Percentiles rank a stretch among this genome's conserved stretches.
Evolutionary conservation across 2,797 vertebrate genomes (phyloP).

Genomic region (Falco rusticolus): DNA sequence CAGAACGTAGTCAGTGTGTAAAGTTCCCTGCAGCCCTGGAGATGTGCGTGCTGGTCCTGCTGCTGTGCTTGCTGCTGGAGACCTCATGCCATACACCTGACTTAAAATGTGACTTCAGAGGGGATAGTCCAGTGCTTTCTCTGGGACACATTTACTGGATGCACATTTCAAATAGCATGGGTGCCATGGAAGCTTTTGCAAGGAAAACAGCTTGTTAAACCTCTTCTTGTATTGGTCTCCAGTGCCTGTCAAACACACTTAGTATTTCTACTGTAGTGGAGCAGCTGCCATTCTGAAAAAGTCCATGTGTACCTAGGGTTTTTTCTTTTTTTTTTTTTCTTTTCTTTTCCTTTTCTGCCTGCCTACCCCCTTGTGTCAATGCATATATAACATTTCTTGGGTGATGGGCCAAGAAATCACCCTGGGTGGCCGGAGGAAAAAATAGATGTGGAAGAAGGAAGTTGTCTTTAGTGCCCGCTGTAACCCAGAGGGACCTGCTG

Average conservation of each 20-base stretch:
- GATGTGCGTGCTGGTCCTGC: not conserved
- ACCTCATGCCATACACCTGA: slow-evolving; percentile 8
- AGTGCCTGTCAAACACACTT: not conserved
- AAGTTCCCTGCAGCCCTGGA: not conserved
- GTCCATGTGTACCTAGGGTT: not conserved
- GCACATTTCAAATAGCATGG: not conserved
- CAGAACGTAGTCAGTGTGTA: not conserved
- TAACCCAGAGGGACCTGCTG: not conserved
- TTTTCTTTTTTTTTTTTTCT: not conserved
- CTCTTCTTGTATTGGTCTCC: not conserved
- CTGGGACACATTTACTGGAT: not conserved
- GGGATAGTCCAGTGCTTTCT: not conserved
- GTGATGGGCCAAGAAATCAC: not conserved
- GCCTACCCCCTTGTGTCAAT: not conserved
- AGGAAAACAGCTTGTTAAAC: not conserved
- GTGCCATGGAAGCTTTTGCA: not conserved
- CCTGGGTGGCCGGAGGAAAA: not conserved
- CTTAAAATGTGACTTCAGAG: slow-evolving; percentile 6
- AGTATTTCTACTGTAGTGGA: not conserved
- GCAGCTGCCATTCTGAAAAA: slow-evolving; percentile 20
- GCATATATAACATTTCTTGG: not conserved
- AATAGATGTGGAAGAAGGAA: not conserved
- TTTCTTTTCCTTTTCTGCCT: no score
- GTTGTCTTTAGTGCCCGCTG: not conserved
- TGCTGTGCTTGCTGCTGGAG: not conserved